phyloP scores from a whole-genome alignment of 1,140 invertebrate genomes.

The Spodoptera frugiperda region DNA sequence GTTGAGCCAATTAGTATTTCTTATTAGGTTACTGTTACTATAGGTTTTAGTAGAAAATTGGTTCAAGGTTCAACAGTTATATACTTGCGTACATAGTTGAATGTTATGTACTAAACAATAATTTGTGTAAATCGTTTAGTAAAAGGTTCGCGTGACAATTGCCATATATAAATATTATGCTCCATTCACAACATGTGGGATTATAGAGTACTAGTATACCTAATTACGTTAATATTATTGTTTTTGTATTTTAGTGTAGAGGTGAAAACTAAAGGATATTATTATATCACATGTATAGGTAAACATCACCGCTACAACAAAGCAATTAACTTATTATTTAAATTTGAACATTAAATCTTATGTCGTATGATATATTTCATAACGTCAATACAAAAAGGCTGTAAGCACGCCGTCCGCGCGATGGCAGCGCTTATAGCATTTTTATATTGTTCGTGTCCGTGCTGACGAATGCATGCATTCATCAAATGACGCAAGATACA shows the following conservation, averaged over 20 bases:
- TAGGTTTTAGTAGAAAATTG: constrained; percentile 5
- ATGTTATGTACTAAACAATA: not conserved
- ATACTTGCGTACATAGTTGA: not conserved
- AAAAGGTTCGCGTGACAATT: constrained; percentile 36
- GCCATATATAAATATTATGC: not conserved
- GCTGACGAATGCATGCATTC: no score
- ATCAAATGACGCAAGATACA: no score
- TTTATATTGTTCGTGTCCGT: no score
- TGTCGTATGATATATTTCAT: no score
- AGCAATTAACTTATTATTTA: no score
- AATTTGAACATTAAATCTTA: no score
- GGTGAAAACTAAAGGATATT: no score
- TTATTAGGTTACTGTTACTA: constrained; percentile 6
- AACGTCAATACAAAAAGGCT: no score
- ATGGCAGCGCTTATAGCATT: no score
- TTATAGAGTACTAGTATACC: constrained; percentile 21
- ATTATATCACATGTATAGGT: no score
- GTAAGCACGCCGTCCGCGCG: no score
- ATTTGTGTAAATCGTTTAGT: constrained; percentile 10
- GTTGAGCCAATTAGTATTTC: constrained; percentile 5
- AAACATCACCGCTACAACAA: no score
- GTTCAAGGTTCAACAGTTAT: constrained; percentile 15
- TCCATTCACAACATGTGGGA: constrained; percentile 34
- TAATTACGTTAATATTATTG: not conserved
- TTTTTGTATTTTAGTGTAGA: not conserved